phyloP scores from a whole-genome alignment of 2,797 vertebrate species.

The Orestias chungarensis region DNA sequence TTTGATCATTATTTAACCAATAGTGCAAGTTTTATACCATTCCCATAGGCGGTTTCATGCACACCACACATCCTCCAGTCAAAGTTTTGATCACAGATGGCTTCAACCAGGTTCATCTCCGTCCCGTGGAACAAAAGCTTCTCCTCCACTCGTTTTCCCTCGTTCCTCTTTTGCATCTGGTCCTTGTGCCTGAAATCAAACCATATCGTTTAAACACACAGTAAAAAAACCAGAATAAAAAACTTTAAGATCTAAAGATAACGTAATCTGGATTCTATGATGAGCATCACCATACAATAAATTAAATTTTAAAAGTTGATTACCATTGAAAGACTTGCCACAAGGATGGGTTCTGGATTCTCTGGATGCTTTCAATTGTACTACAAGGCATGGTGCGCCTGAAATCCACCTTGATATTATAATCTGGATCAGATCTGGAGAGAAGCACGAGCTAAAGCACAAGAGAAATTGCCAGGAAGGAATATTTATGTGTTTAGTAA shows the following conservation, averaged over 20 bases:
- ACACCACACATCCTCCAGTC: conserved; percentile 84
- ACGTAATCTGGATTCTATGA: neutral
- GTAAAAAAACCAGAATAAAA: neutral
- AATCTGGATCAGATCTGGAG: conserved; percentile 74
- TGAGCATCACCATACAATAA: neutral
- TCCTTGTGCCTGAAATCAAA: conserved; percentile 78
- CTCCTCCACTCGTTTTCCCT: conserved; percentile 63
- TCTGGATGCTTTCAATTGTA: conserved; percentile 76
- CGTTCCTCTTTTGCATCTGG: conserved; percentile 77
- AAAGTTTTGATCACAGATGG: conserved; percentile 86
- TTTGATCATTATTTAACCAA: neutral
- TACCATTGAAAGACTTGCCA: conserved; percentile 89
- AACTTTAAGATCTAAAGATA: neutral
- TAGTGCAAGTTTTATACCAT: conserved; percentile 66
- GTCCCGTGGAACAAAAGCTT: conserved; percentile 83
- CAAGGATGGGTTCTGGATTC: conserved; percentile 87
- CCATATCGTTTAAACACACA: neutral
- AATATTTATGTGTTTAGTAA: neutral
- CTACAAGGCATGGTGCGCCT: conserved; percentile 78
- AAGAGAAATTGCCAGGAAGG: neutral
- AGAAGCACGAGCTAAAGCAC: conserved; percentile 75
- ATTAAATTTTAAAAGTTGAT: neutral
- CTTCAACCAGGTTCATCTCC: conserved; percentile 57
- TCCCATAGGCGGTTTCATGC: conserved; percentile 79
- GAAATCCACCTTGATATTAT: conserved; percentile 77